Evolutionary conservation across 1,140 invertebrate species (phyloP).

Genomic region (Pseudomyrmex dendroicus): DNA sequence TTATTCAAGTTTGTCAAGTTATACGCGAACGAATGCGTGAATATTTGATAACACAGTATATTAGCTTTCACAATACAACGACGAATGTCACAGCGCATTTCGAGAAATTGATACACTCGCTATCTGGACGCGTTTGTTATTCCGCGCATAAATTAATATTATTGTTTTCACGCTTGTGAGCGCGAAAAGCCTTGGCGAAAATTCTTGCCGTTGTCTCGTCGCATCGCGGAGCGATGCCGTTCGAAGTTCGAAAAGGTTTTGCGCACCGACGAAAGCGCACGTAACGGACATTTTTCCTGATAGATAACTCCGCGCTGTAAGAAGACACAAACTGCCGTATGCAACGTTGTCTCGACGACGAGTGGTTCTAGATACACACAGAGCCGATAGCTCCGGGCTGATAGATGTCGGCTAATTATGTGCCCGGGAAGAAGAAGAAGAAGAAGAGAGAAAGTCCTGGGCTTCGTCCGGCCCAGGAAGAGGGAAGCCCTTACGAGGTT

Average conservation of each 20-base stretch:
- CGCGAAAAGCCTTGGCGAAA: no score
- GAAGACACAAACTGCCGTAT: slow-evolving; percentile 60
- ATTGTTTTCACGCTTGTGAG: background rate
- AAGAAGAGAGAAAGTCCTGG: slow-evolving; percentile 52
- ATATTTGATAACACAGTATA: background rate
- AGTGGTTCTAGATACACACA: slow-evolving; percentile 77
- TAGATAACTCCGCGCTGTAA: slow-evolving; percentile 60
- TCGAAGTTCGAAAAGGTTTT: slow-evolving; percentile 32
- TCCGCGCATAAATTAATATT: background rate
- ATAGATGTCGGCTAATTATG: slow-evolving; percentile 86
- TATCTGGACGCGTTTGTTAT: background rate
- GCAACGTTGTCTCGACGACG: slow-evolving; percentile 69
- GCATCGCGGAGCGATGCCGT: background rate
- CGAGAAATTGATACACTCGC: background rate
- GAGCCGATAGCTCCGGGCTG: slow-evolving; percentile 84
- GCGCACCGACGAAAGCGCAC: slow-evolving; percentile 24
- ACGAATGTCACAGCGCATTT: background rate
- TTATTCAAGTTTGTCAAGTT: background rate
- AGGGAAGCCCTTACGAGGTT: slow-evolving; percentile 69
- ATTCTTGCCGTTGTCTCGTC: slow-evolving; percentile 16
- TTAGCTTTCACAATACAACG: background rate
- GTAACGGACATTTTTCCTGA: slow-evolving; percentile 45
- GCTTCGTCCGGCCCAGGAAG: slow-evolving; percentile 77
- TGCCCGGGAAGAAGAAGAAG: slow-evolving; percentile 77
- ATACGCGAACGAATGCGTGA: background rate